Evolutionary conservation across 2,113 vertebrate genomes (phyloP), one percentile per base, ranked within the genome.

Genomic region (Centropus bengalensis): DNA sequence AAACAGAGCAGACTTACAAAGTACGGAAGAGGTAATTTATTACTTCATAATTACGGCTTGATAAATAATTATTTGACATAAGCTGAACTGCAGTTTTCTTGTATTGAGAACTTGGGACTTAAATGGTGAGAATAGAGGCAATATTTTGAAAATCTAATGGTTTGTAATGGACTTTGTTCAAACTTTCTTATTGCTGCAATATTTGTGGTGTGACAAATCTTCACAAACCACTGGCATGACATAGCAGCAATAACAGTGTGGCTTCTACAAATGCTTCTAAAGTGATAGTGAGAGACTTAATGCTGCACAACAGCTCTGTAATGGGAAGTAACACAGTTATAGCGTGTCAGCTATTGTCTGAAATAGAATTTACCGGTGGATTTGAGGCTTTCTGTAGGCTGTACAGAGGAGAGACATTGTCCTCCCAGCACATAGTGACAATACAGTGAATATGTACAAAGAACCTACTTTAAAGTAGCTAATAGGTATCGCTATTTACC

Each of bases 121-220:
- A 86, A 80, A 22, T 30, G 81, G 81, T 45, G 59, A 81, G 79
- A 94, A 91, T 14, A 83, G 74, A 49, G 49, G n/a, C 56, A 96
- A 77, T 40, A 69, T 95, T 90, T 93, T 95, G 16, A 86, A 55
- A 24, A 68, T 49, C 52, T 66, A 45, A 42, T 42, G 14, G 8
- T 24, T 47, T 79, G 75, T 74, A 55, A 88, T 64, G 58, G 81
- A 66, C 86, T 96, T 87, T 83, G 23, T 86, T 58, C 62, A 84
- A 95, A 77, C 74, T 86, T 91, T 91, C 94, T 91, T 95, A 86
- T 55, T 90, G 51, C 84, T 96, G 96, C 79, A 62, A 8, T 96
- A 73, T 89, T 60, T 95, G 78, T 92, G 79, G 82, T 78, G 58
- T 42, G 26, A 64, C 10, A 47, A 88, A 24, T 32, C 62, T 83